phyloP scores from a whole-genome alignment of 2,888 invertebrate species.

The Mythimna pallens region DNA sequence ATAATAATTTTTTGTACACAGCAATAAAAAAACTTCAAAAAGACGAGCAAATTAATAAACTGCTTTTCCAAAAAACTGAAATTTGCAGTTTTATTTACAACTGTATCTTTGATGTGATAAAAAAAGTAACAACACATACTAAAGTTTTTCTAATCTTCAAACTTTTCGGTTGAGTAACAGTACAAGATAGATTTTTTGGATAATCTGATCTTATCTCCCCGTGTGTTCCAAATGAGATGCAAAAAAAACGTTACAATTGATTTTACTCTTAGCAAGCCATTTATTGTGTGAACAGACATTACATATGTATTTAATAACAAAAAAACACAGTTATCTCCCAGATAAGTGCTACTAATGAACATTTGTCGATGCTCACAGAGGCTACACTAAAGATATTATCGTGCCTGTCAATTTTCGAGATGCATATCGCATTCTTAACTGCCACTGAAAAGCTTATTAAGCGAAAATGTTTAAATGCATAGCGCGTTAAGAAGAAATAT shows the following conservation, averaged over 20 bases:
- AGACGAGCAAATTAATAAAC: not conserved
- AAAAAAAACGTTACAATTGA: conserved; percentile 35
- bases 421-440: conserved; percentile 57
- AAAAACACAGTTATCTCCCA: conserved; percentile 37
- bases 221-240: conserved; percentile 4
- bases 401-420: conserved; percentile 61
- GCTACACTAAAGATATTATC: conserved; percentile 56
- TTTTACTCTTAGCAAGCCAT: conserved; percentile 28
- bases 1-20: too few species aligned
- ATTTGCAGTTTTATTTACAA: too few species aligned
- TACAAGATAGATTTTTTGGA: not conserved
- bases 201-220: conserved; percentile 17
- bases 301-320: conserved; percentile 39
- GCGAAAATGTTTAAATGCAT: conserved; percentile 46
- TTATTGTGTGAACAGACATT: conserved; percentile 30
- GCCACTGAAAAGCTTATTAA: conserved; percentile 60
- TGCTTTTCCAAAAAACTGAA: too few species aligned
- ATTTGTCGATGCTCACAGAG: conserved; percentile 52
- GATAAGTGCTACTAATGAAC: conserved; percentile 62
- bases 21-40: not conserved
- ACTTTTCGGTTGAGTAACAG: not conserved
- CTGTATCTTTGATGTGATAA: not conserved
- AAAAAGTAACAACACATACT: not conserved
- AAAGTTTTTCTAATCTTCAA: not conserved
- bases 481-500: conserved; percentile 21